Percentiles rank a stretch among this genome's conserved stretches.
phyloP scores from a whole-genome alignment of 2,888 invertebrate genomes.

The Dryomyza anilis region DNA sequence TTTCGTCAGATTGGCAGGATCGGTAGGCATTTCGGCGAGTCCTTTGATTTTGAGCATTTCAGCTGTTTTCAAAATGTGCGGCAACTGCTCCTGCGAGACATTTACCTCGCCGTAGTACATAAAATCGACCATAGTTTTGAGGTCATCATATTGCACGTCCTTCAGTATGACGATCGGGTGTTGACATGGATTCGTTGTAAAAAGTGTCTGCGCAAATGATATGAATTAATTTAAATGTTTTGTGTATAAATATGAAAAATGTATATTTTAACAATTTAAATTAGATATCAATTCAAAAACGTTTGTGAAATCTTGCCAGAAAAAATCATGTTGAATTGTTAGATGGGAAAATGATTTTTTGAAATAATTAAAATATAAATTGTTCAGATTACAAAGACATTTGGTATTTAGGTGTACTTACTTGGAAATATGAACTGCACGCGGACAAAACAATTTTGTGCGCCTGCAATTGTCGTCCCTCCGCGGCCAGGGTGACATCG shows the following conservation, averaged over 20 bases:
- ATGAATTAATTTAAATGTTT: constrained; percentile 1
- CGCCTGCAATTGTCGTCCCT: constrained; percentile 84
- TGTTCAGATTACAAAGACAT: neutral
- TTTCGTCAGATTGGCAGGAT: constrained; percentile 74
- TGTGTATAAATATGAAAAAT: neutral
- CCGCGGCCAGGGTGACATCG: constrained; percentile 89
- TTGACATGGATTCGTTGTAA: constrained; percentile 84
- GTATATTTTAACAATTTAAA: too few relatives aligned
- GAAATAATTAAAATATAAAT: neutral
- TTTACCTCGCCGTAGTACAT: constrained; percentile 94
- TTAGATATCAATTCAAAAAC: too few relatives aligned
- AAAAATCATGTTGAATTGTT: neutral
- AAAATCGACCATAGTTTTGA: constrained; percentile 87
- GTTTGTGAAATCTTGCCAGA: too few relatives aligned
- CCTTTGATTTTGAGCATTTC: constrained; percentile 88
- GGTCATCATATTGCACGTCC: constrained; percentile 83
- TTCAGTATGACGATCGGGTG: constrained; percentile 90
- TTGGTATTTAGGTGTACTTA: constrained; percentile 56
- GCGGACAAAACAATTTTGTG: constrained; percentile 90
- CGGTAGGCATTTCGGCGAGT: constrained; percentile 83
- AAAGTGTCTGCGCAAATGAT: constrained; percentile 70
- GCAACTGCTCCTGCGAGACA: constrained; percentile 86
- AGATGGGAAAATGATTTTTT: neutral
- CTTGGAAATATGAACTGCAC: constrained; percentile 92
- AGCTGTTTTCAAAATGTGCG: constrained; percentile 79